These are phyloP conservation scores for Kryptolebias ocellatus DNA, from an alignment of 2,797 vertebrate genomes.

Conservation along the genomic window DNA sequence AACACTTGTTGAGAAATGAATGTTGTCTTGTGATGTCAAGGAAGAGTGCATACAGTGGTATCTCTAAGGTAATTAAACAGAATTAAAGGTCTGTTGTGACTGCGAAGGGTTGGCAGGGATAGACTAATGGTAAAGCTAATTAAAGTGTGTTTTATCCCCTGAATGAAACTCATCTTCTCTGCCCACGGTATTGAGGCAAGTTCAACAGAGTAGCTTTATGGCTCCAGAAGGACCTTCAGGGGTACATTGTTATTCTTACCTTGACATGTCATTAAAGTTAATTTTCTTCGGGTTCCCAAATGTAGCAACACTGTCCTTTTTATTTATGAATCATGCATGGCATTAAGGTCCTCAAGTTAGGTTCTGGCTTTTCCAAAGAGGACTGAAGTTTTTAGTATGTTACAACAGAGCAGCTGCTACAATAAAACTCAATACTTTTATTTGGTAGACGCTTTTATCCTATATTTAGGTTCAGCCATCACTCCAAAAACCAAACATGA, in stretches of 20 bases:
- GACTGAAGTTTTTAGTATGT: background rate
- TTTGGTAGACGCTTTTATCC: background rate
- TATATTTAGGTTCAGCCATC: too few relatives aligned
- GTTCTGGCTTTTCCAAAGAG: background rate
- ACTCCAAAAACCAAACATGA: too few relatives aligned
- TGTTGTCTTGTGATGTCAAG: constrained; percentile 71
- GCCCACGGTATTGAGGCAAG: constrained; percentile 49
- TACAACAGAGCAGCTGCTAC: background rate
- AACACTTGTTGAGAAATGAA: constrained; percentile 63
- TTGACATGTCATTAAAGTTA: constrained; percentile 34
- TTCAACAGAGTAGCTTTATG: constrained; percentile 53
- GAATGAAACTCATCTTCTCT: constrained; percentile 74
- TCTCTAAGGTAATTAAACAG: constrained; percentile 78
- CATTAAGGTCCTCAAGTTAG: background rate
- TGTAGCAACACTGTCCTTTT: constrained; percentile 12
- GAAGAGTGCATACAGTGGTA: constrained; percentile 66
- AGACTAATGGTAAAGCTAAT: constrained; percentile 78
- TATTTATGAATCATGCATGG: constrained; percentile 12
- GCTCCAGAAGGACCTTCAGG: constrained; percentile 40
- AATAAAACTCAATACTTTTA: background rate
- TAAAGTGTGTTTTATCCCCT: constrained; percentile 75
- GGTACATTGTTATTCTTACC: constrained; percentile 41
- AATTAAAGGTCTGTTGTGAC: constrained; percentile 77
- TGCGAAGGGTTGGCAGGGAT: constrained; percentile 63
- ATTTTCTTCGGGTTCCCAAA: constrained; percentile 23